Evolutionary conservation across 2,797 vertebrate genomes (phyloP).

Genomic region (Jordanella pulchra): DNA sequence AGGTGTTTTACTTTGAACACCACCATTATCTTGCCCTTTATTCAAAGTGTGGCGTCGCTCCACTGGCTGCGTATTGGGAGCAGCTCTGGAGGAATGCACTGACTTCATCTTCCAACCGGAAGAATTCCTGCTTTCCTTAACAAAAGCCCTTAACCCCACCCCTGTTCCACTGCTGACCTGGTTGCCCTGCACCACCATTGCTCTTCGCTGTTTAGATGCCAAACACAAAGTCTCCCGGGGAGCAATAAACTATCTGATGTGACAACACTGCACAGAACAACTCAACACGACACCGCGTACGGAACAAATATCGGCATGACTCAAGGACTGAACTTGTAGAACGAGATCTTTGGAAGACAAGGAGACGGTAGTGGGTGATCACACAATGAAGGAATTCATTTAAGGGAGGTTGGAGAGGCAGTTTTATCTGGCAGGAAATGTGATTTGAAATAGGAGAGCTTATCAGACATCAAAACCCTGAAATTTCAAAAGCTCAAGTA

Average conservation of each 20-base stretch:
- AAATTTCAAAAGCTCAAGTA: slow-evolving; percentile 22
- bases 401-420: background rate
- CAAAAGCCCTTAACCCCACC: slow-evolving; percentile 44
- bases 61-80: slow-evolving; percentile 64
- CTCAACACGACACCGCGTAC: slow-evolving; percentile 23
- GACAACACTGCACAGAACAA: slow-evolving; percentile 56
- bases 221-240: slow-evolving; percentile 57
- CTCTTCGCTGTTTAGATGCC: slow-evolving; percentile 60
- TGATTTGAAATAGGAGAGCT: slow-evolving; percentile 33
- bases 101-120: slow-evolving; percentile 73
- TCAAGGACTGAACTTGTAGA: slow-evolving; percentile 22
- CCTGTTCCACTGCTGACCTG: slow-evolving; percentile 43
- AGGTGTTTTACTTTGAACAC: slow-evolving; percentile 56
- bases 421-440: slow-evolving; percentile 39
- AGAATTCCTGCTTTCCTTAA: slow-evolving; percentile 69
- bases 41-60: slow-evolving; percentile 70
- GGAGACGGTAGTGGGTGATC: slow-evolving; percentile 28
- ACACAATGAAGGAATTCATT: slow-evolving; percentile 35
- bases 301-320: slow-evolving; percentile 27
- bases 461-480: slow-evolving; percentile 24
- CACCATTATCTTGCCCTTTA: slow-evolving; percentile 62
- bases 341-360: slow-evolving; percentile 35
- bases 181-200: slow-evolving; percentile 42
- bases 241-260: slow-evolving; percentile 60
- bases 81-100: slow-evolving; percentile 74